Evolutionary conservation across 2,797 vertebrate species (phyloP).

Genomic region (Epinephelus malabaricus): DNA sequence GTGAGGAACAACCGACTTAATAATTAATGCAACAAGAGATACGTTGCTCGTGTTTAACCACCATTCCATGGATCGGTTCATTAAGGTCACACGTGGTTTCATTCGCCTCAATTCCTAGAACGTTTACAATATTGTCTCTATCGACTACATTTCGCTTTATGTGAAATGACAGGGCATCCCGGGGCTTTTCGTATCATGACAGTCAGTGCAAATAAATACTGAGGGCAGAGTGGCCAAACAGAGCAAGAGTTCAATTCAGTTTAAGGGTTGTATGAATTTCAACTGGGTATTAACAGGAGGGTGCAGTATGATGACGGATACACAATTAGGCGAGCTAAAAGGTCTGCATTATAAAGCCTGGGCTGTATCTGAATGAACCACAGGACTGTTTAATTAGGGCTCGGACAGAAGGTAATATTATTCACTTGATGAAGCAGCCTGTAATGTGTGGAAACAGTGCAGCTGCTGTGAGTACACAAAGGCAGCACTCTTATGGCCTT

Average conservation of each 20-base stretch:
- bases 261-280: conserved; percentile 62
- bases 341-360: conserved; percentile 68
- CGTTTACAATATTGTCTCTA: conserved; percentile 49
- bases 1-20: conserved; percentile 85
- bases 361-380: conserved; percentile 72
- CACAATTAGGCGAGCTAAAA: conserved; percentile 73
- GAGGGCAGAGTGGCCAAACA: conserved; percentile 36
- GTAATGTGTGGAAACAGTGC: conserved; percentile 77
- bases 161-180: conserved; percentile 18
- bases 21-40: conserved; percentile 89
- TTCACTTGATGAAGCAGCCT: conserved; percentile 78
- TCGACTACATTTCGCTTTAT: conserved; percentile 18
- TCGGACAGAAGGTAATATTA: conserved; percentile 79
- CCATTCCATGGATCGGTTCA: conserved; percentile 82
- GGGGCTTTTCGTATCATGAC: conserved; percentile 28
- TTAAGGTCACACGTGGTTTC: conserved; percentile 65
- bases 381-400: conserved; percentile 77
- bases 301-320: conserved; percentile 66
- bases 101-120: conserved; percentile 56
- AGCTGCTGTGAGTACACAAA: conserved; percentile 81
- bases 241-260: conserved; percentile 54
- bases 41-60: conserved; percentile 87
- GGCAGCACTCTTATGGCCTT: conserved; percentile 67
- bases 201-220: conserved; percentile 53
- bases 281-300: conserved; percentile 63